Conservation (phyloP, 2,888 invertebrate species). For the Sceliomorpha sp. region DNA sequence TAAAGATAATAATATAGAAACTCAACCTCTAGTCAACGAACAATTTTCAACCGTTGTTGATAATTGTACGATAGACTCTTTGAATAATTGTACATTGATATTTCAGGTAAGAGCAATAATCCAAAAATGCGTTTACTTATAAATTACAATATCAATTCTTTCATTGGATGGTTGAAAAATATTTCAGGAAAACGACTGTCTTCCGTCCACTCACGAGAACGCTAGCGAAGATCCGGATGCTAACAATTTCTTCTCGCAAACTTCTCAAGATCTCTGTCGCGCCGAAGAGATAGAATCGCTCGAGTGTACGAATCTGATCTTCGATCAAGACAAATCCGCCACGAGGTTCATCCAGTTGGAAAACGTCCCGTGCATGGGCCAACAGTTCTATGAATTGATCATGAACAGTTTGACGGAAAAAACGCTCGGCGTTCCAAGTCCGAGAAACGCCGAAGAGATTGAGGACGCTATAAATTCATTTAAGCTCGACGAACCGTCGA, state of each 20-base stretch:
- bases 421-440: conserved; percentile 20
- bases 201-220: conserved; percentile 34
- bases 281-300: conserved; percentile 32
- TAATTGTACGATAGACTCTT: background rate
- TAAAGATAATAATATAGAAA: background rate
- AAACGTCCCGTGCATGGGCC: conserved; percentile 51
- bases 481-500: conserved; percentile 26
- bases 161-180: too few species aligned
- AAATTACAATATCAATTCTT: too few species aligned
- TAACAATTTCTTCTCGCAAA: conserved; percentile 34
- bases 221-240: conserved; percentile 37
- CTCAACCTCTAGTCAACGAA: too few species aligned
- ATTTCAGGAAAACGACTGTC: conserved; percentile 35
- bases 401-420: conserved; percentile 67
- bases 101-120: conserved; percentile 3
- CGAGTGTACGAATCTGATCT: conserved; percentile 30
- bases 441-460: conserved; percentile 40
- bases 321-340: conserved; percentile 56
- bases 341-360: conserved; percentile 68
- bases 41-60: background rate
- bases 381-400: conserved; percentile 72
- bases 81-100: background rate
- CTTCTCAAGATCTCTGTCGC: conserved; percentile 19
- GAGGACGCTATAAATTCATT: conserved; percentile 46
- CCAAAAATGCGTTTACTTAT: too few species aligned